Conservation (phyloP, 1,140 invertebrate genomes). For the Drosophila bocki region DNA sequence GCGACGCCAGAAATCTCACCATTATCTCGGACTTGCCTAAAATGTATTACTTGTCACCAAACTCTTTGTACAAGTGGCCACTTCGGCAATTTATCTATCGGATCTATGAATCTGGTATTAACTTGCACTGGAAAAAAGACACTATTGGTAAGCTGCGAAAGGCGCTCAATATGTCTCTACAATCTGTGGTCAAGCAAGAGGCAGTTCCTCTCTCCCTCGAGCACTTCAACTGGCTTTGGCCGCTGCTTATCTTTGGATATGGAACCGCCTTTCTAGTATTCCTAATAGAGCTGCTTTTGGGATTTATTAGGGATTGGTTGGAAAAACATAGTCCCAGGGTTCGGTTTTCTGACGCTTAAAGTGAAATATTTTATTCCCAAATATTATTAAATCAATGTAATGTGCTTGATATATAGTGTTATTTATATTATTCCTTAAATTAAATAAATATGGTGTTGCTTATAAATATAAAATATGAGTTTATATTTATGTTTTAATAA, state of each 20-base stretch:
- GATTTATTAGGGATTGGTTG: neutral
- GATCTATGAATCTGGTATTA: slow-evolving; percentile 7
- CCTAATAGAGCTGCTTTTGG: slow-evolving; percentile 13
- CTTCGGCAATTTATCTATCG: neutral
- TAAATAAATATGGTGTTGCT: neutral
- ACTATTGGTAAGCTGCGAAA: neutral
- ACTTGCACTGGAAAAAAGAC: neutral
- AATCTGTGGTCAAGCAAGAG: neutral
- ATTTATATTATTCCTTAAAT: neutral
- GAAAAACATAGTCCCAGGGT: neutral
- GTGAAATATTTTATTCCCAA: too few relatives aligned
- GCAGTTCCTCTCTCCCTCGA: slow-evolving; percentile 4
- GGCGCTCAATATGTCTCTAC: neutral
- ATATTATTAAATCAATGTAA: neutral
- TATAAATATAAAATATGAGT: neutral
- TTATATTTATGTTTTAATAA: neutral
- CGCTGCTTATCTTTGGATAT: slow-evolving; percentile 18
- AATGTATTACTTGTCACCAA: slow-evolving; percentile 1
- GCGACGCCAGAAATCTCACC: slow-evolving; percentile 1
- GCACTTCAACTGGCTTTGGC: slow-evolving; percentile 26
- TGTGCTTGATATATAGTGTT: neutral
- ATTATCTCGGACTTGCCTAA: neutral
- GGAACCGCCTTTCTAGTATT: slow-evolving; percentile 15
- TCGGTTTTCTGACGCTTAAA: neutral
- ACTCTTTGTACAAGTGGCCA: slow-evolving; percentile 25